These are phyloP conservation scores for Vimba vimba DNA, from an alignment of 2,113 vertebrate species.

Conservation along the genomic window DNA sequence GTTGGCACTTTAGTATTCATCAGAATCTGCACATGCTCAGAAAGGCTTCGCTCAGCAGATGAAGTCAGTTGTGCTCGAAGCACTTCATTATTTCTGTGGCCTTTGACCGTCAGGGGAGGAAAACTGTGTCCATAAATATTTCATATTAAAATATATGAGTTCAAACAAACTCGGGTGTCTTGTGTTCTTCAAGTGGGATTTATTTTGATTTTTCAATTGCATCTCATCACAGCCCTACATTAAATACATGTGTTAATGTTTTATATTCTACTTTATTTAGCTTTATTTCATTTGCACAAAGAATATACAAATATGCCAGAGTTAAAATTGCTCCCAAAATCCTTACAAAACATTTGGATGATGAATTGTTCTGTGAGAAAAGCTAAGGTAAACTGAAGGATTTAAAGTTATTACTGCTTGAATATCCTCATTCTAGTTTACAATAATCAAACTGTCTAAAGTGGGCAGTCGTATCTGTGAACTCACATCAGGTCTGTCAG, in stretches of 20 bases:
- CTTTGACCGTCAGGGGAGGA: conserved; percentile 20
- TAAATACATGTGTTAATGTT: not conserved
- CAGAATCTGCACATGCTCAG: not conserved
- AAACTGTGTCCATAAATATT: conserved; percentile 30
- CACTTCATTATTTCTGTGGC: conserved; percentile 22
- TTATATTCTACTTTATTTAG: not conserved
- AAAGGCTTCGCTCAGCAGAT: not conserved
- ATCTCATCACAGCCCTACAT: not conserved
- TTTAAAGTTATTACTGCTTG: not conserved
- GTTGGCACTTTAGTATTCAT: conserved; percentile 8
- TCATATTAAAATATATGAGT: conserved; percentile 37
- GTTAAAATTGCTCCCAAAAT: not conserved
- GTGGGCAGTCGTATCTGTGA: not conserved
- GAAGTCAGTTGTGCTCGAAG: conserved; percentile 2
- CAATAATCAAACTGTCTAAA: too few relatives aligned
- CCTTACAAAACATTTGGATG: not conserved
- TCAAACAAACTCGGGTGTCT: not conserved
- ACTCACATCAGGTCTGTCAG: not conserved
- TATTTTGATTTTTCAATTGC: not conserved
- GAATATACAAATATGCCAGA: too few relatives aligned
- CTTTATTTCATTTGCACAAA: not conserved
- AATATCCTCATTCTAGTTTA: too few relatives aligned
- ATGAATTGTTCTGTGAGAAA: not conserved
- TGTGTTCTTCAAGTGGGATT: not conserved
- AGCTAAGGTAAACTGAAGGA: not conserved